A percentile compares a stretch with the other conserved stretches of the same genome.
These are phyloP conservation scores for Centropus bengalensis DNA, from an alignment of 2,113 vertebrate species.

Conservation along the genomic window DNA sequence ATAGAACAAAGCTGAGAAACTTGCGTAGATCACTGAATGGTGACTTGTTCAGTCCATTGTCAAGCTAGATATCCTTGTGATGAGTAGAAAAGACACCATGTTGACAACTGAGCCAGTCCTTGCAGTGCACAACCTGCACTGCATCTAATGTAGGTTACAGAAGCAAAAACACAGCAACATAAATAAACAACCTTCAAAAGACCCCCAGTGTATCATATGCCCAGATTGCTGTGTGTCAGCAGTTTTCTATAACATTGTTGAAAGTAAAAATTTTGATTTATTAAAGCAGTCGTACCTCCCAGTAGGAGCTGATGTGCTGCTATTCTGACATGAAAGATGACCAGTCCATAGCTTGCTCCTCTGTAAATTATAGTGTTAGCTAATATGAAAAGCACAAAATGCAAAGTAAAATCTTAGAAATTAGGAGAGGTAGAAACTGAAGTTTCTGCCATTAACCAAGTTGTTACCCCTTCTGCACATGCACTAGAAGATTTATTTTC, in stretches of 20 bases:
- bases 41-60: neutral
- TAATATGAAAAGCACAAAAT: neutral
- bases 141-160: neutral
- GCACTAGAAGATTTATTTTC: neutral
- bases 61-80: neutral
- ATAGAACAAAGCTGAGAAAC: neutral
- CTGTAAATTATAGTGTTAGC: neutral
- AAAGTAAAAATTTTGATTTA: neutral
- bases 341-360: neutral
- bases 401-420: neutral
- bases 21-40: neutral
- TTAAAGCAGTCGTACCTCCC: neutral
- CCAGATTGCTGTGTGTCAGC: neutral
- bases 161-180: neutral
- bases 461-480: neutral
- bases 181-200: neutral
- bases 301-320: neutral
- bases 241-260: neutral
- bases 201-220: neutral
- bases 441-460: neutral
- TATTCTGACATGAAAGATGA: neutral
- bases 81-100: neutral
- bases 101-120: neutral
- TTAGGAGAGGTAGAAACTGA: rapidly evolving
- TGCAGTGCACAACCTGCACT: neutral